These are phyloP conservation scores for Drosophila seguyi DNA, from an alignment of 1,140 invertebrate genomes.

Conservation along the genomic window DNA sequence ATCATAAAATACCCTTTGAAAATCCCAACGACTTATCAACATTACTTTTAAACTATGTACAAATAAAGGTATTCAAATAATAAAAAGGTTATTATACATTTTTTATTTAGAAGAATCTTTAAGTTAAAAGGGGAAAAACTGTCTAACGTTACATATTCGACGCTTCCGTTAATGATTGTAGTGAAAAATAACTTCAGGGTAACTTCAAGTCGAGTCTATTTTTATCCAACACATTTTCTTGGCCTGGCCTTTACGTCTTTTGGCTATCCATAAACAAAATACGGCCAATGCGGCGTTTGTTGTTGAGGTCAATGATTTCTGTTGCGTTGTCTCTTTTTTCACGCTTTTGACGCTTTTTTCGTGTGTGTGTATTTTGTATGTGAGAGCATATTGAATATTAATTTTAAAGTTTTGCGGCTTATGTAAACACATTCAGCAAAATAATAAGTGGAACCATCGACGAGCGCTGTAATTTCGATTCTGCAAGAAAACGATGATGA, in stretches of 20 bases:
- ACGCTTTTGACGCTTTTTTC: constrained; percentile 69
- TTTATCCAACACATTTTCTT: constrained; percentile 6
- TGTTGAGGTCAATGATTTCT: constrained; percentile 80
- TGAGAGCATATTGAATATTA: constrained; percentile 75
- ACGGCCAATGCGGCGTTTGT: constrained; percentile 70
- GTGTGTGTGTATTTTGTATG: constrained; percentile 5
- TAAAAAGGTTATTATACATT: too few species aligned
- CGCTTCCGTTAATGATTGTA: not conserved
- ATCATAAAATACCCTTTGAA: too few species aligned
- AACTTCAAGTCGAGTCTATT: constrained; percentile 14
- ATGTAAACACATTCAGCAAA: constrained; percentile 70
- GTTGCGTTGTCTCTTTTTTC: constrained; percentile 69
- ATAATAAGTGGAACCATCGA: constrained; percentile 49
- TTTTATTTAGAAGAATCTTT: too few species aligned
- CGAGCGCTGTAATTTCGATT: constrained; percentile 58
- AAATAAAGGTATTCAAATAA: too few species aligned
- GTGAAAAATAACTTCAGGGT: constrained; percentile 9
- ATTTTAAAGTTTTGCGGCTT: constrained; percentile 64
- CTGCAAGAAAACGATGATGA: constrained; percentile 61
- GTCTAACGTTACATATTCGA: not conserved
- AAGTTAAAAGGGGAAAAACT: too few species aligned
- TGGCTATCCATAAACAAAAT: constrained; percentile 70
- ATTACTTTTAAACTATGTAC: too few species aligned
- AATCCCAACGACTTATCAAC: too few species aligned
- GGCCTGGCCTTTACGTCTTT: constrained; percentile 42